A percentile compares a stretch with the other conserved stretches of the same genome.
phyloP scores from a whole-genome alignment of 2,113 vertebrate genomes.

The Pantherophis guttatus region DNA sequence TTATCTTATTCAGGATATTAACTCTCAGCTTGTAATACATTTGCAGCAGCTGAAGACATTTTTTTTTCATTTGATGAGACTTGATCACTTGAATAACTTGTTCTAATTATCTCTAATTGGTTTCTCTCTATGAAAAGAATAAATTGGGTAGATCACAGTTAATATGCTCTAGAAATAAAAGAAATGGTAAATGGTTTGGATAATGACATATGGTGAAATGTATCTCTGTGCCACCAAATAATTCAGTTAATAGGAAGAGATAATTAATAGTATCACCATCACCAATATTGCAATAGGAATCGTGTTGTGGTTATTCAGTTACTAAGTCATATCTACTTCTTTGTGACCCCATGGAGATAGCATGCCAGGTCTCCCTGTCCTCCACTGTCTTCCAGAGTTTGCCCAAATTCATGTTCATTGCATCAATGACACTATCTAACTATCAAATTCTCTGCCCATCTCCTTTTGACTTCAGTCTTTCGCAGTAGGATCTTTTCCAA shows the following conservation, averaged over 20 bases:
- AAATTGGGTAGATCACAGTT: slow-evolving; percentile 13
- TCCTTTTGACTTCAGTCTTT: too few relatives aligned
- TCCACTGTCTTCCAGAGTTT: background rate
- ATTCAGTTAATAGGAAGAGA: background rate
- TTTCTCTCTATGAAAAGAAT: slow-evolving; percentile 9
- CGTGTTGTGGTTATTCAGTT: background rate
- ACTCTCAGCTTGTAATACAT: background rate
- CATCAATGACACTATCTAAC: background rate
- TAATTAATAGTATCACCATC: background rate
- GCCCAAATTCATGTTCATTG: background rate
- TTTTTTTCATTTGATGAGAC: background rate
- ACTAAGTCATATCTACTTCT: background rate
- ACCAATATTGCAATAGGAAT: background rate
- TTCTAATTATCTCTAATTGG: slow-evolving; percentile 25
- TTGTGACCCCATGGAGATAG: background rate
- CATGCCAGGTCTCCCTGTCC: background rate
- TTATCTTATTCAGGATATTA: slow-evolving; percentile 9
- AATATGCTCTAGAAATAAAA: slow-evolving; percentile 6
- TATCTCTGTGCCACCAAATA: background rate
- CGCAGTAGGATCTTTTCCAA: background rate
- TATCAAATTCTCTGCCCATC: background rate
- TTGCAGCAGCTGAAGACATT: background rate
- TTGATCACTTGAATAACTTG: slow-evolving; percentile 13
- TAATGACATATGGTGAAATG: slow-evolving; percentile 7
- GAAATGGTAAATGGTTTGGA: slow-evolving; percentile 3